Evolutionary conservation across 64 coral and sea anemone species (phyloP), one percentile per base, ranked within the genome.

Genomic region (Catalaphyllia jardinei): DNA sequence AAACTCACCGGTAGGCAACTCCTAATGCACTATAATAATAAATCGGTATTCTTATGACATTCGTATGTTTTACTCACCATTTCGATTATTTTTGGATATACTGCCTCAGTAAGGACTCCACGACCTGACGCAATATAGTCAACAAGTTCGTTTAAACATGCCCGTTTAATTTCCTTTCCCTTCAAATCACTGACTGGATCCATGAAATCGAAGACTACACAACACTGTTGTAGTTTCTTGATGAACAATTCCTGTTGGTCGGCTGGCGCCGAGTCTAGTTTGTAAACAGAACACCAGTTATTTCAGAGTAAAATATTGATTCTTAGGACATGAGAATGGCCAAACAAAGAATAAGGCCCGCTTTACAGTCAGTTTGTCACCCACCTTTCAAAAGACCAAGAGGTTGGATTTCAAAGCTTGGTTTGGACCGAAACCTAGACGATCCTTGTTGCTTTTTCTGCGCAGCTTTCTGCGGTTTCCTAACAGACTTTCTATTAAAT

Each of bases 131-230:
- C 95, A 49, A 99, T 93, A 93, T 95, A 95, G 92, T 99, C 97
- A 33, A 99, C 97, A 82, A 99, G 76, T 82, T 99, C 97, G 67
- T 99, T 99, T 22, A 99, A 86, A 54, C 91, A 93, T 81, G 93
- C 94, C 91, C 97, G 83, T 73, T 99, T 99, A 31, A 99, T 95
- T 93, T 99, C 97, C 65, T 99, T 99, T 18, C 97, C 97, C 90
- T 91, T 99, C 35, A 99, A 86, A 82, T 99, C 97, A 86, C 90
- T 94, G 18, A 99, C 97, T 71, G 97, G 93, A 93, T 99, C 97
- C 97, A 99, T 99, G 83, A 99, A 99, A 95, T 99, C 97, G 94
- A 99, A 99, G 62, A 95, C 94, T 89, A 99, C 93, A 75, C 91
- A 91, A 84, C 97, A 99, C 72, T 99, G 97, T 80, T 99, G 94